phyloP scores from a whole-genome alignment of 35 echinoderm and acorn worm genomes.

The Ophioderma brevispina region DNA sequence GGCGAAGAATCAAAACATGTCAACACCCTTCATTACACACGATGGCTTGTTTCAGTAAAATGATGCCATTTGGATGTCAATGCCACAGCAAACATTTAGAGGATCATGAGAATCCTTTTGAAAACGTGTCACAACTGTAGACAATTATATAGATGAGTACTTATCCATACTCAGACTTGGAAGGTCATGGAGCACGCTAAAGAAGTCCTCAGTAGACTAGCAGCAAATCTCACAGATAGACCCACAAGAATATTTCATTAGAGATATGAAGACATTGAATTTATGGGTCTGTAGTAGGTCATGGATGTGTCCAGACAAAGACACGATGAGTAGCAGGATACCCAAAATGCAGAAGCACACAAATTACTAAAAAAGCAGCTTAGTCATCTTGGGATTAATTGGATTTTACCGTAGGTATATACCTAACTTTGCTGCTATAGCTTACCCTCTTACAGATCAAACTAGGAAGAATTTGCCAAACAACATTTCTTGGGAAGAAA shows the following conservation, averaged over 20 bases:
- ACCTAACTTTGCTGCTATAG: conserved; percentile 61
- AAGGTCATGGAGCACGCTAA: conserved; percentile 28
- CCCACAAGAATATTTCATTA: conserved; percentile 38
- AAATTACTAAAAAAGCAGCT: conserved; percentile 43
- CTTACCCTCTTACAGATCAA: conserved; percentile 46
- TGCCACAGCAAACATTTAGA: conserved; percentile 40
- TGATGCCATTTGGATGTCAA: conserved; percentile 62
- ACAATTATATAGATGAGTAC: conserved; percentile 15
- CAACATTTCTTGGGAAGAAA: conserved; percentile 49
- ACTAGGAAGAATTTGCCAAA: conserved; percentile 46
- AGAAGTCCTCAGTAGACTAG: conserved; percentile 1
- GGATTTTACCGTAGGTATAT: conserved; percentile 28
- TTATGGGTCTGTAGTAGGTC: conserved; percentile 20
- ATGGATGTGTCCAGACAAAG: background rate
- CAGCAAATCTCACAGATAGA: conserved; percentile 1
- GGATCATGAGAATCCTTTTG: conserved; percentile 67
- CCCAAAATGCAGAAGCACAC: background rate
- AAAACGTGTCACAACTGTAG: background rate
- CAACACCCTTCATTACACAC: conserved; percentile 43
- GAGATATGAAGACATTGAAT: conserved; percentile 7
- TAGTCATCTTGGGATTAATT: conserved; percentile 35
- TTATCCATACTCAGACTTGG: background rate
- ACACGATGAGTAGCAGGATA: background rate
- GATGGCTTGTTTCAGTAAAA: conserved; percentile 31
- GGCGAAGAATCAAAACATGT: conserved; percentile 30